A percentile compares a stretch with the other conserved stretches of the same genome.
phyloP scores from a whole-genome alignment of 2,797 vertebrate genomes.

The Gobionotothen gibberifrons region DNA sequence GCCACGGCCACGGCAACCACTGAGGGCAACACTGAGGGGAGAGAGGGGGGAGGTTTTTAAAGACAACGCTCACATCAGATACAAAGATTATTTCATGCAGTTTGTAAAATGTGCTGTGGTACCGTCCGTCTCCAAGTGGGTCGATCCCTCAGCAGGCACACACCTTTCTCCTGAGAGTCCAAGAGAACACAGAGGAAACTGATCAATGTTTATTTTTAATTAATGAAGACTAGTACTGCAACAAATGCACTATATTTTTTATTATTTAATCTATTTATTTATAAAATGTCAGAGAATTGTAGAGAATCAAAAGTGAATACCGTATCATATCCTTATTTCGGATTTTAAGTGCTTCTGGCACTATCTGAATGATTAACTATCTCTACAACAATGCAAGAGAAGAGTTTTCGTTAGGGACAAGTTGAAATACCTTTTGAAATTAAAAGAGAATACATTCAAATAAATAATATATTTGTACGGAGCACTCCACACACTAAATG shows the following conservation, averaged over 20 bases:
- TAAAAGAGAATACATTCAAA: no score
- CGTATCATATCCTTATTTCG: background rate
- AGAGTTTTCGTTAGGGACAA: no score
- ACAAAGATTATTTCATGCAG: background rate
- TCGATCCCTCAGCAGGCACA: constrained; percentile 61
- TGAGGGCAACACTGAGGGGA: constrained; percentile 79
- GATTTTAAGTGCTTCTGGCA: background rate
- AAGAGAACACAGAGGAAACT: constrained; percentile 17
- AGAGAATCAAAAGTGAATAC: background rate
- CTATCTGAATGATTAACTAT: no score
- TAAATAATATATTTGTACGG: no score
- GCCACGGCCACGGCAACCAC: constrained; percentile 85
- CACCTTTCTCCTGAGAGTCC: constrained; percentile 75
- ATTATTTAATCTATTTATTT: background rate
- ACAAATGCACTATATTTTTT: background rate
- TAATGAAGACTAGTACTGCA: background rate
- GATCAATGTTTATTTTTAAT: background rate
- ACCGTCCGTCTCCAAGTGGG: constrained; percentile 80
- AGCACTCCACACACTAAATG: no score
- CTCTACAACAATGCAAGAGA: no score
- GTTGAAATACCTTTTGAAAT: no score
- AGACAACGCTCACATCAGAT: constrained; percentile 3
- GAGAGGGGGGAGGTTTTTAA: background rate
- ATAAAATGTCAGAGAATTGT: background rate
- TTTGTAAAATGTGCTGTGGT: background rate